Evolutionary conservation across 2,888 invertebrate genomes (phyloP), one percentile per base, ranked within the genome.

Genomic region (Galeopsomyia nigrocyanea): DNA sequence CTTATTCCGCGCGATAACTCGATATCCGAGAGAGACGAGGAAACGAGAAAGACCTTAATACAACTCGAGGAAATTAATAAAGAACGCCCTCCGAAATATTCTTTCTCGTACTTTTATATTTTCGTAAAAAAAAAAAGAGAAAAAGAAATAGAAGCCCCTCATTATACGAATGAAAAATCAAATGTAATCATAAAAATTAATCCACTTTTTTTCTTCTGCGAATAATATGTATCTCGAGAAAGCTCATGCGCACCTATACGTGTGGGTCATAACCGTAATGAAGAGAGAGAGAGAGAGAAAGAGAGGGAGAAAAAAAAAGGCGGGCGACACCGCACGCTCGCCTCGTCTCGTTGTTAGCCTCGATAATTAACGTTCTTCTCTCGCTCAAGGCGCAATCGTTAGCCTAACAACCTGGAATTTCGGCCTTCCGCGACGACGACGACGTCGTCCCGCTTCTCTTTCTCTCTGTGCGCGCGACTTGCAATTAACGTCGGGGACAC

Each of bases 1-100:
- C 80, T 79, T 77, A 77, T 80, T 80, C 79, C 77, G 71, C 77
- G 79, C 76, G 81, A 82, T 84, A 85, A 85, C 79, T 84, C 80
- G 80, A 85, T 83, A 82, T 78, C 26, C 5, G 5, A 2, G 26
- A 26, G 26, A 26, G 75, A 65, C 75, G 77, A 73, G 76, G 78
- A 76, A 67, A 76, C 68, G 47, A 55, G 62, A 21, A n/a, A 53
- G 22, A 39, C 74, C 76, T 73, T 79, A 76, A 76, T 60, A 74
- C 68, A 72, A 77, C 73, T 63, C 71, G 73, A 77, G 80, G 79
- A 79, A 79, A 79, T 82, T 74, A 82, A 83, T 79, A 79, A 77
- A 79, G 75, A 78, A 64, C 76, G 75, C 79, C 79, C 80, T 79
- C 66, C 60, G 13, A 75, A 73, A 78, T 78, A 79, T 77, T 76